Evolutionary conservation across 2,797 vertebrate species (phyloP).

Genomic region (Cygnus olor): DNA sequence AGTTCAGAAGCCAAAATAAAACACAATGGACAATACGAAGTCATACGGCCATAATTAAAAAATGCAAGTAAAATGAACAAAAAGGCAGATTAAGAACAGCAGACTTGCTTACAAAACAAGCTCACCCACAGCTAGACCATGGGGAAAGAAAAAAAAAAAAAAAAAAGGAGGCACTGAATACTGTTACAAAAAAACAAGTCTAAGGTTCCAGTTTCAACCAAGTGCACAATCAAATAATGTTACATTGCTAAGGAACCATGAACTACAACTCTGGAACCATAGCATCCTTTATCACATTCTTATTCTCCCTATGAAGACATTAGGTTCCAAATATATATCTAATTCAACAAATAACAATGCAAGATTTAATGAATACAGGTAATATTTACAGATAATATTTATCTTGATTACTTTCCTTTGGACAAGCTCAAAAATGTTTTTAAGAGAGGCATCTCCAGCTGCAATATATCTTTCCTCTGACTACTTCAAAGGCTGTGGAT

Average conservation of each 20-base stretch:
- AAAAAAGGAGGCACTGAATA: not conserved
- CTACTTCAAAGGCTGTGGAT: not conserved
- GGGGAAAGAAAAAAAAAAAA: not conserved
- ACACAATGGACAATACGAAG: not conserved
- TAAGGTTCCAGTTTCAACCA: not conserved
- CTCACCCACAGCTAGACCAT: not conserved
- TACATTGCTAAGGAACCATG: not conserved
- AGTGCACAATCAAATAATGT: not conserved
- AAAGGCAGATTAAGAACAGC: not conserved
- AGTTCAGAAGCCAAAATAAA: slow-evolving; percentile 18
- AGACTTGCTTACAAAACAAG: slow-evolving; percentile 15
- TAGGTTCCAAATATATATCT: not conserved
- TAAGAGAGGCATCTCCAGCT: not conserved
- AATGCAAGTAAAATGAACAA: slow-evolving; percentile 6
- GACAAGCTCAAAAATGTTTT: not conserved
- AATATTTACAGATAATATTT: not conserved
- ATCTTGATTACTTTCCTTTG: not conserved
- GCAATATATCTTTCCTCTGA: not conserved
- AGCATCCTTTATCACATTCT: not conserved
- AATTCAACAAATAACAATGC: not conserved
- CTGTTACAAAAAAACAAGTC: not conserved
- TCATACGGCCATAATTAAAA: not conserved
- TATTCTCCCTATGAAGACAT: not conserved
- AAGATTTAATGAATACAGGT: not conserved
- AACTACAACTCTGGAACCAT: not conserved